Conservation (phyloP, 2,113 vertebrate genomes). For the Eudyptes chrysolophus region DNA sequence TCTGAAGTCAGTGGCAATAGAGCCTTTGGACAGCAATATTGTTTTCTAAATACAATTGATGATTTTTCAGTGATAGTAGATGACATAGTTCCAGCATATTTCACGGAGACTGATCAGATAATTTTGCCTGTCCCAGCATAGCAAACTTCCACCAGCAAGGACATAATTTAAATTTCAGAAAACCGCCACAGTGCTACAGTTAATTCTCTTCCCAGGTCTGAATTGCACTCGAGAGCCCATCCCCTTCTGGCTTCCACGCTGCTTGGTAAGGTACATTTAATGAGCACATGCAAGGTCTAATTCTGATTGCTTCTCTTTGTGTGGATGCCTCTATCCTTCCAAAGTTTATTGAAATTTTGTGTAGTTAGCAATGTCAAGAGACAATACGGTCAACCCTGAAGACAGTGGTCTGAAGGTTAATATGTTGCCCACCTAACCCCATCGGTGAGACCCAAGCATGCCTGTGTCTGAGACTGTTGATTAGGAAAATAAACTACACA, state of each 20-base stretch:
- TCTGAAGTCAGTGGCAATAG: not conserved
- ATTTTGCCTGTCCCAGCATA: not conserved
- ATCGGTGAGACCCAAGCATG: not conserved
- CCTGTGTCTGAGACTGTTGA: not conserved
- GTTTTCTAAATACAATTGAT: not conserved
- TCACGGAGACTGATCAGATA: not conserved
- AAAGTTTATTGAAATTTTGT: not conserved
- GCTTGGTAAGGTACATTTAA: not conserved
- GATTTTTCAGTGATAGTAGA: not conserved
- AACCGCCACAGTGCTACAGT: no score
- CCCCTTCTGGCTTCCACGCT: not conserved
- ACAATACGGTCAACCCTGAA: not conserved
- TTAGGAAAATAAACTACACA: not conserved
- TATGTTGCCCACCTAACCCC: not conserved
- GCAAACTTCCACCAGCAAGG: not conserved
- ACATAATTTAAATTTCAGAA: not conserved
- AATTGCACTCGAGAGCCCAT: fast-evolving
- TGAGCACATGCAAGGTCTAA: not conserved
- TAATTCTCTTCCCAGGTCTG: not conserved
- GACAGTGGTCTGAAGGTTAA: not conserved
- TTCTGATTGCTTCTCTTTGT: not conserved
- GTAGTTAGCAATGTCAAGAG: not conserved
- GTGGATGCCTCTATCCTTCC: no score
- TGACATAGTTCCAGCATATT: not conserved
- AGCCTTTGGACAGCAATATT: not conserved